A percentile compares a stretch with the other conserved stretches of the same genome.
Evolutionary conservation across 2,888 invertebrate genomes (phyloP).

Genomic region (Chaitophorus viminalis): DNA sequence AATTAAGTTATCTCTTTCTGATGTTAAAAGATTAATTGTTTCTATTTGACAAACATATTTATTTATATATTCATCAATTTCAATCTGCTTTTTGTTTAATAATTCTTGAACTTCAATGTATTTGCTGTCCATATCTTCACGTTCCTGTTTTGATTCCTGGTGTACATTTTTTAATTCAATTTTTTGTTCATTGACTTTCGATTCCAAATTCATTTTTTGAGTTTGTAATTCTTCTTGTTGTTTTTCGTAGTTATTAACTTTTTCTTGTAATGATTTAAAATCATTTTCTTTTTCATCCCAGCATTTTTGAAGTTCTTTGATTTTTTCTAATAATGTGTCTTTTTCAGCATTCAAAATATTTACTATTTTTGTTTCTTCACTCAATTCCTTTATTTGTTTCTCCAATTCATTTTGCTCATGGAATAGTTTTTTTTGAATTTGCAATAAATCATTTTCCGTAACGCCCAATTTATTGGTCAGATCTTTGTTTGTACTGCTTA

Average conservation of each 20-base stretch:
- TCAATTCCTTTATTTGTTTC: constrained; percentile 8
- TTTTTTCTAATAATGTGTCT: not conserved
- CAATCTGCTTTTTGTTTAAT: constrained; percentile 8
- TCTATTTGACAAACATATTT: not conserved
- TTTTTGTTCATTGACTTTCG: not conserved
- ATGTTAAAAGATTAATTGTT: constrained; percentile 13
- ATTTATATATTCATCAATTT: constrained; percentile 7
- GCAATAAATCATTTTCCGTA: not conserved
- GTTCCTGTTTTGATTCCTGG: not conserved
- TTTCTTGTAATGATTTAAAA: not conserved
- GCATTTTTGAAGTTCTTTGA: not conserved
- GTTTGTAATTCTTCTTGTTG: constrained; percentile 15
- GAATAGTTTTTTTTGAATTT: constrained; percentile 30
- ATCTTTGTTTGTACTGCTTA: constrained; percentile 14
- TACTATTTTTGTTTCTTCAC: constrained; percentile 24
- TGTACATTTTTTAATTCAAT: not conserved
- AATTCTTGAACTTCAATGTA: not conserved
- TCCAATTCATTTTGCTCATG: not conserved
- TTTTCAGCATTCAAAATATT: constrained; percentile 28
- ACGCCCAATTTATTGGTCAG: not conserved
- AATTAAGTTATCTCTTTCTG: constrained; percentile 38
- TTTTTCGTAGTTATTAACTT: not conserved
- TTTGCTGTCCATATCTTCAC: not conserved
- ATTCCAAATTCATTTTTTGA: constrained; percentile 18
- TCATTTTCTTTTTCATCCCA: not conserved